Evolutionary conservation across 2,797 vertebrate species (phyloP), one percentile per base, ranked within the genome.

Genomic region (Eurystomus glaucurus): DNA sequence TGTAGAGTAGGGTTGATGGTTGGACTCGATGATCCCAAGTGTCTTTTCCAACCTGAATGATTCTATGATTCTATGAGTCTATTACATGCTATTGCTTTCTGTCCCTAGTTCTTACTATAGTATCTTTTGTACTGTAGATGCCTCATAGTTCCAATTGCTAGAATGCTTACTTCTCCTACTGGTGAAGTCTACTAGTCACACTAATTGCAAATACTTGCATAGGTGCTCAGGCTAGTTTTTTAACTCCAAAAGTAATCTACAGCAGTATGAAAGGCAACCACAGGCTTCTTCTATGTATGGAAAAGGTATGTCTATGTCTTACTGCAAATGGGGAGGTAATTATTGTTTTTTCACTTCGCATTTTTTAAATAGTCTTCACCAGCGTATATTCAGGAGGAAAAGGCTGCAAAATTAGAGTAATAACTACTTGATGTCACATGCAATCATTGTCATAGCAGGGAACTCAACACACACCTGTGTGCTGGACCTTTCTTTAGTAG

Each of bases 281-380:
- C 2, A n/a, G 4, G 1, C 2, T 11, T 37, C 20, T 62, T 71
- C 6, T 13, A 23, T 11, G 23, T 13, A 46, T 2, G 7, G 16
- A 68, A 58, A 51, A 50, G 1, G 6, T 46, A 9, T n/a, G 7
- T 21, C 4, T 41, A 3, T 29, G 51, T 26, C 5, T 85, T 52
- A 22, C 3, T 12, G 5, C 6, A 85, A 79, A 55, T 21, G 2
- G 5, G 3, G 12, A 82, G 1, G 14, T 41, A 35, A 13, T 15
- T 25, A 15, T 18, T 2, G 51, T 37, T 26, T n/a, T 69, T 18
- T 3, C 7, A 26, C 5, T 25, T 68, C 10, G 1, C 2, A 2
- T 29, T 68, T 70, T 75, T 84, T 86, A 55, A 37, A 75, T 68
- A 0, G 10, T 45, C 6, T 78, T 81, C 29, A 60, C 2, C 8